A percentile compares a stretch with the other conserved stretches of the same genome.
phyloP scores from a whole-genome alignment of 1,140 invertebrate genomes.

The Pseudachorutes palmiensis region DNA sequence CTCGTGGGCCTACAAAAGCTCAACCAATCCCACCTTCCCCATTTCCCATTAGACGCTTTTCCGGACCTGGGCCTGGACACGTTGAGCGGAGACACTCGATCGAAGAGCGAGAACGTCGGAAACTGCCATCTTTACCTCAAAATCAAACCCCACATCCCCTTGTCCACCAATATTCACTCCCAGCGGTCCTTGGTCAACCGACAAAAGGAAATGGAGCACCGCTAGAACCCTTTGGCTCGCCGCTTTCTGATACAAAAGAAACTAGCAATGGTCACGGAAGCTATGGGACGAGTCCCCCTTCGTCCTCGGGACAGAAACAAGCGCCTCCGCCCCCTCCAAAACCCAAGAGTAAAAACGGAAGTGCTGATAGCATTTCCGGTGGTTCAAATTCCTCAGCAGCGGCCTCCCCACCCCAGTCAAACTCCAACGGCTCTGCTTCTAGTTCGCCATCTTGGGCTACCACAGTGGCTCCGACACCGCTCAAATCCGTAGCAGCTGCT shows the following conservation, averaged over 20 bases:
- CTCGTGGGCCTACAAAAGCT: not conserved
- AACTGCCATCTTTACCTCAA: constrained; percentile 33
- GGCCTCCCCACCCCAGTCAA: not conserved
- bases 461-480: not conserved
- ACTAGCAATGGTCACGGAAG: not conserved
- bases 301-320: not conserved
- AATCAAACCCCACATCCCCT: constrained; percentile 8
- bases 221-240: not conserved
- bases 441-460: constrained; percentile 4
- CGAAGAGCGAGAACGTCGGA: constrained; percentile 29
- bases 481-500: not conserved
- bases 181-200: not conserved
- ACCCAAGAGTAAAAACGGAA: constrained; percentile 12
- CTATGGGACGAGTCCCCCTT: not conserved
- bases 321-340: constrained; percentile 36
- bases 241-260: not conserved
- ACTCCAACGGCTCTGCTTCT: not conserved
- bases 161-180: constrained; percentile 9
- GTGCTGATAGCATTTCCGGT: constrained; percentile 13
- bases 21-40: constrained; percentile 33
- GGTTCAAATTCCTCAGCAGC: not conserved
- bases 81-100: constrained; percentile 30
- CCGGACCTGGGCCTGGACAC: constrained; percentile 14
- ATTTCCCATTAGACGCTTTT: constrained; percentile 26
- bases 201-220: not conserved